phyloP scores from a whole-genome alignment of 2,113 vertebrate species.

The Phodopus roborovskii region DNA sequence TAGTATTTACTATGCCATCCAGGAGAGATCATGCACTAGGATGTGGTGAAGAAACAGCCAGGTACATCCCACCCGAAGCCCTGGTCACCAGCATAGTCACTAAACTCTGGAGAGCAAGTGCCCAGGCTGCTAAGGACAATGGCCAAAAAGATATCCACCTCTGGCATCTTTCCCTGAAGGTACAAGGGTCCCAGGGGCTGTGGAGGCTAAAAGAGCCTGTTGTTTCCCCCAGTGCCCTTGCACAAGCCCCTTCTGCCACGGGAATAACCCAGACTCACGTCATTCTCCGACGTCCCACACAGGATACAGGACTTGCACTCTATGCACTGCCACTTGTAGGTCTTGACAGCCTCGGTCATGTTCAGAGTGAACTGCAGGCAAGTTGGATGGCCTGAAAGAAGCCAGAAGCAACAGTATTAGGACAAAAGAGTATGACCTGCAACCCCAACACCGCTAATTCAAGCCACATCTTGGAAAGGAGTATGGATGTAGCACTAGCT shows the following conservation, averaged over 20 bases:
- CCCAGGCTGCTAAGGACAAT: neutral
- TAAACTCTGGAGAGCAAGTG: neutral
- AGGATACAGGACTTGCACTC: slow-evolving; percentile 99
- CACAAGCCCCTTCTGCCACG: neutral
- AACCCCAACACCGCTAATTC: neutral
- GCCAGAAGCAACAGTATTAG: slow-evolving; percentile 77
- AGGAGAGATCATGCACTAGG: neutral
- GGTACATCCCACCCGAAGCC: neutral
- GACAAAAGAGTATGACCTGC: neutral
- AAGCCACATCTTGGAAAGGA: neutral
- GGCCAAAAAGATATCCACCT: neutral
- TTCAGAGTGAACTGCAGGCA: slow-evolving; percentile 99
- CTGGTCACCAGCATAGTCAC: too few species aligned
- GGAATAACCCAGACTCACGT: slow-evolving; percentile 87
- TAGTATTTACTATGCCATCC: neutral
- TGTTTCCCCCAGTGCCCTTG: neutral
- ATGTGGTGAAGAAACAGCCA: neutral
- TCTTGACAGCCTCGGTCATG: slow-evolving; percentile 98
- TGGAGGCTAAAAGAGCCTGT: neutral
- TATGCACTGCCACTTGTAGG: slow-evolving; percentile 99
- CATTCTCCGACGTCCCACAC: slow-evolving; percentile 98
- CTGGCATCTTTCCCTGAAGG: neutral
- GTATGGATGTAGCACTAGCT: accelerated
- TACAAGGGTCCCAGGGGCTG: neutral
- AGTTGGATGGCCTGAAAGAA: slow-evolving; percentile 94